Percentiles rank a stretch among this genome's conserved stretches.
Conservation (phyloP, 2,113 vertebrate species). For the Saguinus midas region DNA sequence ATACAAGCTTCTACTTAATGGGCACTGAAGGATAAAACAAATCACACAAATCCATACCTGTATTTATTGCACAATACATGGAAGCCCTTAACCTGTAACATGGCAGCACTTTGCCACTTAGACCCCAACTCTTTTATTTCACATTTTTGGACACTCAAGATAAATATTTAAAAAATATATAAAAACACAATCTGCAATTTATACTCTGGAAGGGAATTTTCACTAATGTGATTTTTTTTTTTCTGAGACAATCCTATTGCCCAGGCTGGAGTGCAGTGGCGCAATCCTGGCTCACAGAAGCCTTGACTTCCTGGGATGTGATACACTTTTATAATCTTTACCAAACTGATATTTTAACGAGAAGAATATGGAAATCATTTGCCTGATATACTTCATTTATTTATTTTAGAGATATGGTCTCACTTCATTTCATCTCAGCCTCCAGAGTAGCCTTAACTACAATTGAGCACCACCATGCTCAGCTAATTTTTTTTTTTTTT, state of each 20-base stretch:
- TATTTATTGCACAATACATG: not conserved
- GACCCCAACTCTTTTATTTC: not conserved
- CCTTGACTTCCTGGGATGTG: no score
- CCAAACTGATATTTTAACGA: not conserved
- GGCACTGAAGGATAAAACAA: not conserved
- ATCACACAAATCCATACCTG: fast-evolving
- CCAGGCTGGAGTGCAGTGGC: no score
- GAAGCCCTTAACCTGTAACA: not conserved
- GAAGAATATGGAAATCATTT: not conserved
- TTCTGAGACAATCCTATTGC: no score
- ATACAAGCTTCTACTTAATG: not conserved
- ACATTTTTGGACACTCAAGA: not conserved
- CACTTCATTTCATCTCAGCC: no score
- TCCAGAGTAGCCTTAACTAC: no score
- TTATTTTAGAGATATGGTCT: no score
- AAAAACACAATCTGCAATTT: not conserved
- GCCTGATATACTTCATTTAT: not conserved
- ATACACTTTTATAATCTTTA: not conserved
- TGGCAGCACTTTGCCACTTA: not conserved
- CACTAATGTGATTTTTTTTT: no score
- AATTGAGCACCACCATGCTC: no score
- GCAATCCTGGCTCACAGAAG: no score
- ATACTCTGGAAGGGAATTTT: not conserved
- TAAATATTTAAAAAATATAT: not conserved
- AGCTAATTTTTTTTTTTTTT: no score